phyloP scores from a whole-genome alignment of 2,888 invertebrate genomes.

The Pandemis heparana region DNA sequence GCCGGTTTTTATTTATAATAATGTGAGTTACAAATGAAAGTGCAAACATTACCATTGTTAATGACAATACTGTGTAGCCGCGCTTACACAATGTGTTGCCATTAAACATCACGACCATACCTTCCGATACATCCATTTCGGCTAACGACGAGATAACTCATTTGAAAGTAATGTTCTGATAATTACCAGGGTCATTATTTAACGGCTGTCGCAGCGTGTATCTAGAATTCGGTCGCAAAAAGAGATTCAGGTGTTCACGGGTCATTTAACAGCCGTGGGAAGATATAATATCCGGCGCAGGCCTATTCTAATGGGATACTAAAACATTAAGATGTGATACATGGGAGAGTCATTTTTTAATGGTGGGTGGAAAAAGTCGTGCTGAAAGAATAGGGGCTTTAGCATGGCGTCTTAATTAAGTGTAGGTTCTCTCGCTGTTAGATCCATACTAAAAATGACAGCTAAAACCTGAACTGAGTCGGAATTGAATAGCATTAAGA shows the following conservation, averaged over 20 bases:
- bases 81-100: not conserved
- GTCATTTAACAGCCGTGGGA: constrained; percentile 39
- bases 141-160: constrained; percentile 25
- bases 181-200: constrained; percentile 27
- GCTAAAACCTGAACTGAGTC: too few relatives aligned
- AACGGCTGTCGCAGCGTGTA: not conserved
- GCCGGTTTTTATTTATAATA: too few relatives aligned
- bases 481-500: too few relatives aligned
- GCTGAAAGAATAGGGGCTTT: too few relatives aligned
- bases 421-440: too few relatives aligned
- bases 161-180: constrained; percentile 13
- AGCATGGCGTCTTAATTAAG: too few relatives aligned
- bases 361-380: not conserved
- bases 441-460: too few relatives aligned
- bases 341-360: not conserved
- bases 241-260: constrained; percentile 38
- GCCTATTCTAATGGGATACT: constrained; percentile 1
- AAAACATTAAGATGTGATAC: constrained; percentile 1
- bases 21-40: too few relatives aligned
- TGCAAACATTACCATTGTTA: too few relatives aligned
- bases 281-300: constrained; percentile 29
- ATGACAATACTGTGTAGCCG: too few relatives aligned
- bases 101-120: not conserved
- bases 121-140: not conserved
- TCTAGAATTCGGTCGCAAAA: constrained; percentile 17